Evolutionary conservation across 1,140 invertebrate genomes (phyloP).

Genomic region (Drosophila nebulosa): DNA sequence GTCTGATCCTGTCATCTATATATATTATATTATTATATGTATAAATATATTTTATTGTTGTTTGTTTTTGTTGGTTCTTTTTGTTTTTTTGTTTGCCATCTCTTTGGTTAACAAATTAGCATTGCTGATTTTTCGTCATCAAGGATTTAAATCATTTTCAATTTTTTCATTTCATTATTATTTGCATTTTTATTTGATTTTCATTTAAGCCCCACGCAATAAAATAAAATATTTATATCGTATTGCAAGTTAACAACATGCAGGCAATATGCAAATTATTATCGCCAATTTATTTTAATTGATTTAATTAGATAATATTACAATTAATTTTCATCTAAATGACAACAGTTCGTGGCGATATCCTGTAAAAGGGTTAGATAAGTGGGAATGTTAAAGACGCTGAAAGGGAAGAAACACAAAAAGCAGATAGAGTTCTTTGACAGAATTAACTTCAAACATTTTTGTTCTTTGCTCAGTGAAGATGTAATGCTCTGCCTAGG

Average conservation of each 20-base stretch:
- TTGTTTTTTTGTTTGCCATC: conserved; percentile 13
- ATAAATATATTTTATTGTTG: conserved; percentile 6
- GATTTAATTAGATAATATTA: conserved; percentile 48
- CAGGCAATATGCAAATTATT: conserved; percentile 18
- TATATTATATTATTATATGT: conserved; percentile 5
- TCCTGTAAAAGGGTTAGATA: neutral
- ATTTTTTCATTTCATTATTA: conserved; percentile 28
- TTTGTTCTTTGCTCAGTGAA: too few relatives aligned
- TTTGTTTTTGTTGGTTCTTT: conserved; percentile 3
- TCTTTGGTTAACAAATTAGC: conserved; percentile 52
- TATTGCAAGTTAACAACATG: neutral
- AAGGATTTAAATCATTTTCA: conserved; percentile 59
- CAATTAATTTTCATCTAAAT: neutral
- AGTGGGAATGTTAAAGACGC: too few relatives aligned
- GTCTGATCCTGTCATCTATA: conserved; percentile 3
- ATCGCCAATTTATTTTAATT: conserved; percentile 31
- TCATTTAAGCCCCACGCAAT: conserved; percentile 6
- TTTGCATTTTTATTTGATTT: conserved; percentile 14
- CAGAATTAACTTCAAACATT: too few relatives aligned
- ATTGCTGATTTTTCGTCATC: conserved; percentile 59
- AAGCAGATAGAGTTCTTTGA: too few relatives aligned
- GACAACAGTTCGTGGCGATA: neutral
- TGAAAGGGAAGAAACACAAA: too few relatives aligned
- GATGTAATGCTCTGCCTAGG: too few relatives aligned
- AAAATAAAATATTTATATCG: conserved; percentile 30